Base-by-base conservation (phyloP, 1,140 invertebrate genomes). In the Macrosteles quadrilineatus region DNA sequence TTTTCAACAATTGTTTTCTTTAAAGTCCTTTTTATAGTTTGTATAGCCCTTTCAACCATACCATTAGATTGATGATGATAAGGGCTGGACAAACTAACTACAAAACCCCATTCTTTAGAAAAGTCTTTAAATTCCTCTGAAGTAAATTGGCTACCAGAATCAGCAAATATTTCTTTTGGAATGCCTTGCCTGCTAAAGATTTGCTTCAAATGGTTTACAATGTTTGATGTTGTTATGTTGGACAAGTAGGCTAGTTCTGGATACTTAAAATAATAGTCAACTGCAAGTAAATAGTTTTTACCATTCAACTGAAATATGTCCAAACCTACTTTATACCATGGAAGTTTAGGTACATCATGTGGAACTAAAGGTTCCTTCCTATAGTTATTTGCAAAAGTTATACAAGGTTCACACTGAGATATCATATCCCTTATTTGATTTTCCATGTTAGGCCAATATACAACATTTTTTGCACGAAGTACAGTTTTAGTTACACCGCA, bases 61-160 rank as follows among this genome's bases (percentile, higher is more conserved):
- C 81, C 79, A 74, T 82, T 82, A 1, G 76, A 78, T 69, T 80
- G 73, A 1, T 77, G 71, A 73, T 80, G 77, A 63, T 74, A 63
- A 0, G 80, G 82, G 55, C 77, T 80, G 19, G 74, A 77, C 0
- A 77, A 80, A 6, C 72, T 62, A 71, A 81, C 78, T 9, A 71
- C 50, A 67, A 84, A 79, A 11, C 76, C 75, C 77, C 80, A 84
- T 1, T 78, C 69, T 53, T 74, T 73, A 1, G 75, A 53, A 76
- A 84, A 84, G 2, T 75, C 67, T 65, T 69, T 71, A 73, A 84
- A 85, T 59, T 78, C 73, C 2, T 55, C 29, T n/a, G 73, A 36
- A 36, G 55, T 47, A 71, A 79, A 83, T 43, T 81, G 78, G 1
- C 80, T 77, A 3, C 78, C 80, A 71, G 80, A 79, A 73, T 83